These are phyloP conservation scores for Daphoenositta chrysoptera DNA, from an alignment of 2,113 vertebrate species.

Conservation along the genomic window DNA sequence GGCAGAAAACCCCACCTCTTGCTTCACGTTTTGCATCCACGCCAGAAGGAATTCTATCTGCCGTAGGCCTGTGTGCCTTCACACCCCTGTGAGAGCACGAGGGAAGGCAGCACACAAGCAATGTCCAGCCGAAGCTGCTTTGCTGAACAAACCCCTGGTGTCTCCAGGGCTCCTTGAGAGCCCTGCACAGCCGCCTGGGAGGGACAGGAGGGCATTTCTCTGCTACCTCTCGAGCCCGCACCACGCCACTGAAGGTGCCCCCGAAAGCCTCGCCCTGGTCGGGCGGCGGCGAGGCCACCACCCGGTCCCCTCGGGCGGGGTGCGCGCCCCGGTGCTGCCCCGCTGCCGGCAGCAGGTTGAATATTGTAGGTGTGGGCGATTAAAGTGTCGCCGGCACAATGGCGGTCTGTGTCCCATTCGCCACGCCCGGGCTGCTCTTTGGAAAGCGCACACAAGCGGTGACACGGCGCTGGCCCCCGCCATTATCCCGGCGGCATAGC, in stretches of 20 bases:
- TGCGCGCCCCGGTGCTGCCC: constrained; percentile 83
- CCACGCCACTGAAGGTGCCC: rapidly evolving
- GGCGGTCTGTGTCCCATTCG: constrained; percentile 98
- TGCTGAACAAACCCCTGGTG: not conserved
- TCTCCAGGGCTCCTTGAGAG: rapidly evolving
- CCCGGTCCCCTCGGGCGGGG: constrained; percentile 55
- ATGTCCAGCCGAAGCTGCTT: not conserved
- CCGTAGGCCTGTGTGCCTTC: rapidly evolving
- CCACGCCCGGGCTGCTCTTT: constrained; percentile 91
- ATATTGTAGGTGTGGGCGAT: constrained; percentile 98
- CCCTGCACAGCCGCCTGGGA: not conserved
- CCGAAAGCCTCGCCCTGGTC: not conserved
- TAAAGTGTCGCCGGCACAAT: constrained; percentile 96
- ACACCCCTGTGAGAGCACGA: rapidly evolving
- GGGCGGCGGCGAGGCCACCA: not conserved
- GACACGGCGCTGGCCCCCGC: constrained; percentile 84
- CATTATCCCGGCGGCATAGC: constrained; percentile 94
- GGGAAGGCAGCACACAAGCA: not conserved
- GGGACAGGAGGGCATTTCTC: rapidly evolving
- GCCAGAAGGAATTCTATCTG: rapidly evolving
- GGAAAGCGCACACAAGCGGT: constrained; percentile 83
- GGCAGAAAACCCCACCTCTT: rapidly evolving
- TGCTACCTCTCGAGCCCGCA: not conserved
- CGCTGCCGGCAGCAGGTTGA: constrained; percentile 98
- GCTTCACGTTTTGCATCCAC: rapidly evolving